Conservation (phyloP, 2,797 vertebrate species). For the Eulemur coronatus region DNA sequence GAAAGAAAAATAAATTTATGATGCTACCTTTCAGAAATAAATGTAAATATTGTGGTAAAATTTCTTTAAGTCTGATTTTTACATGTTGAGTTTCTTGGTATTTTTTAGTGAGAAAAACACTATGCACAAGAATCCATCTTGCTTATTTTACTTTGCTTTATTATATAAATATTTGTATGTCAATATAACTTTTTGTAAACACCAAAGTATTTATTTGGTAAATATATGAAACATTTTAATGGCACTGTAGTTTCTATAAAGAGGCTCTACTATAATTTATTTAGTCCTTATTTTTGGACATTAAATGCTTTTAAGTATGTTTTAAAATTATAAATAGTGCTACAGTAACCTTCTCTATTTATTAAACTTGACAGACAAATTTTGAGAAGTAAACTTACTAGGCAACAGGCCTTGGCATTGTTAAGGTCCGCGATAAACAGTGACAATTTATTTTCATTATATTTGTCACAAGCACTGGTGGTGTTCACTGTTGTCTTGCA, state of each 20-base stretch:
- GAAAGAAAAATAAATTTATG: neutral
- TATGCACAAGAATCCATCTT: neutral
- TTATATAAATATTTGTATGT: neutral
- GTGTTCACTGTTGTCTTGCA: neutral
- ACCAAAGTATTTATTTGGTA: neutral
- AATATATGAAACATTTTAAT: neutral
- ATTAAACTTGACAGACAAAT: neutral
- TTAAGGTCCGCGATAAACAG: neutral
- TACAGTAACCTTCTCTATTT: neutral
- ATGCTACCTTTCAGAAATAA: conserved; percentile 17
- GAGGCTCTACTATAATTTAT: neutral
- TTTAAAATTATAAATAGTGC: neutral
- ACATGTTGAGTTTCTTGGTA: neutral
- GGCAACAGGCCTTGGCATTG: neutral
- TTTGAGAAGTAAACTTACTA: neutral
- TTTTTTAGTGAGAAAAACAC: neutral
- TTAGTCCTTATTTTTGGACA: neutral
- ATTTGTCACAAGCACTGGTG: neutral
- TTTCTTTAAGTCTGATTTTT: neutral
- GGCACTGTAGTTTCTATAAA: neutral
- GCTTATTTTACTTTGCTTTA: conserved; percentile 7
- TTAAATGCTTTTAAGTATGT: neutral
- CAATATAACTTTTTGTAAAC: neutral
- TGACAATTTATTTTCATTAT: neutral
- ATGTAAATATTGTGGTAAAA: neutral